These are phyloP conservation scores for Eurytoma californica DNA, from an alignment of 2,888 invertebrate genomes.

Conservation along the genomic window DNA sequence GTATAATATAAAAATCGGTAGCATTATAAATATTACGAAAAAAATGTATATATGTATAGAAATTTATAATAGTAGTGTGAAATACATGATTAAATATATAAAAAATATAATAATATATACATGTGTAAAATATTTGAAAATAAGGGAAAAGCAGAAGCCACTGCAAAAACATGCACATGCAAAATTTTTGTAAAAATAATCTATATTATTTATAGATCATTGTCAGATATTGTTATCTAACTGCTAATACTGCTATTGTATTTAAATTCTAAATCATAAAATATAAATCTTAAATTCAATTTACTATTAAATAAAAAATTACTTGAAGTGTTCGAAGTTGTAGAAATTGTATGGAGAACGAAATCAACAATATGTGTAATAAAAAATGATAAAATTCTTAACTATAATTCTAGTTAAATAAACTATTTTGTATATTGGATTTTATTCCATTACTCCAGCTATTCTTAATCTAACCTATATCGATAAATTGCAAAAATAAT, in stretches of 20 bases:
- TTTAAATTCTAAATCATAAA: no score
- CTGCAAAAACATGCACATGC: constrained; percentile 57
- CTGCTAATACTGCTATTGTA: neutral
- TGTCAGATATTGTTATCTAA: neutral
- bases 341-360: neutral
- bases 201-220: no score
- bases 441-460: neutral
- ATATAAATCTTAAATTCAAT: no score
- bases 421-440: no score
- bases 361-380: neutral
- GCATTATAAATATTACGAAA: neutral
- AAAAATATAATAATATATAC: neutral
- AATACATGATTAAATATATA: constrained; percentile 10
- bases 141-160: constrained; percentile 57
- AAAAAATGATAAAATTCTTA: neutral
- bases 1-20: no score
- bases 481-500: neutral
- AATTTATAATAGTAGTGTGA: neutral
- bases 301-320: neutral
- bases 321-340: neutral
- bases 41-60: neutral
- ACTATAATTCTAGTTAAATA: neutral
- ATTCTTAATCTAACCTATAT: neutral
- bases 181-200: constrained; percentile 3
- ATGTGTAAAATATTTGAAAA: constrained; percentile 36